A percentile compares a stretch with the other conserved stretches of the same genome.
Conservation (phyloP, 2,797 vertebrate genomes). For the Poecilia velifera region DNA sequence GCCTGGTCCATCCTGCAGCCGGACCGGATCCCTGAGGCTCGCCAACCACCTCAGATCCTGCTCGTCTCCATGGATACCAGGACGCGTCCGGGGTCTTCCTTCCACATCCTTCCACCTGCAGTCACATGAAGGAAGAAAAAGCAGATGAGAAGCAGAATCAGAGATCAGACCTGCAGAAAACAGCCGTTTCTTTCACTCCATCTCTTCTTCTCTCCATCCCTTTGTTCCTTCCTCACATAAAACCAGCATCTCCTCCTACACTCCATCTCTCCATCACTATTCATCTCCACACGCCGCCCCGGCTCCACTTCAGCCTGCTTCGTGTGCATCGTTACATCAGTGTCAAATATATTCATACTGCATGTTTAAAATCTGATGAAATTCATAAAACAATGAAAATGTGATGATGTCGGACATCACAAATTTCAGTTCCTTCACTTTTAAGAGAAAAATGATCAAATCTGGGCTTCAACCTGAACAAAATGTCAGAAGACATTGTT, state of each 20-base stretch:
- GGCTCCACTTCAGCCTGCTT: neutral
- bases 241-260: conserved; percentile 48
- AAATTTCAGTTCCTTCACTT: neutral
- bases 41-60: conserved; percentile 54
- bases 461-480: neutral
- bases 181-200: conserved; percentile 5
- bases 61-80: conserved; percentile 4
- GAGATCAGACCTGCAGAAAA: conserved; percentile 5
- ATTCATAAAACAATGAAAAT: neutral
- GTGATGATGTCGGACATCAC: neutral
- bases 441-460: neutral
- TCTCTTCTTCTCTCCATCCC: neutral
- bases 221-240: conserved; percentile 37
- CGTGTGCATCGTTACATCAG: neutral
- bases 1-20: conserved; percentile 33
- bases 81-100: conserved; percentile 6
- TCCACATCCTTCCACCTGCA: conserved; percentile 28
- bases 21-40: conserved; percentile 16
- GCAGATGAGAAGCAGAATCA: conserved; percentile 30
- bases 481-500: neutral
- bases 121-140: conserved; percentile 21
- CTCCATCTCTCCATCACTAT: conserved; percentile 36
- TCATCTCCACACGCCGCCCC: conserved; percentile 13
- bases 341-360: neutral
- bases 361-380: neutral